Percentiles rank a stretch among this genome's conserved stretches.
phyloP scores from a whole-genome alignment of 1,140 invertebrate species.

The Magallana ariakensis region DNA sequence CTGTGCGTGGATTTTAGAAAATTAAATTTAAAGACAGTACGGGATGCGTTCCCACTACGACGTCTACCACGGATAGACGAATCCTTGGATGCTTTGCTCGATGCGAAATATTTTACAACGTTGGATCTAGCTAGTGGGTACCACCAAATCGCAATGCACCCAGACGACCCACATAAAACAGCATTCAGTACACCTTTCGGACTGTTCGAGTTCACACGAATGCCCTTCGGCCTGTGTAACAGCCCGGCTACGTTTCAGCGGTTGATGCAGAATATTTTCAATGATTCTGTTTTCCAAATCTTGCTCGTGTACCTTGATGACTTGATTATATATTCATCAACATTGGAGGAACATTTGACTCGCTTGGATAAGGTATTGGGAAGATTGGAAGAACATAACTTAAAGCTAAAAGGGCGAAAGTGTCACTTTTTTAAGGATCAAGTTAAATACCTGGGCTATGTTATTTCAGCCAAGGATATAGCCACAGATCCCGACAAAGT shows the following conservation, averaged over 20 bases:
- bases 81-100: slow-evolving; percentile 65
- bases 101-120: slow-evolving; percentile 71
- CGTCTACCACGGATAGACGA: slow-evolving; percentile 81
- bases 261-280: slow-evolving; percentile 57
- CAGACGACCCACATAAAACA: slow-evolving; percentile 75
- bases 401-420: slow-evolving; percentile 42
- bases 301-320: slow-evolving; percentile 60
- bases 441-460: slow-evolving; percentile 46
- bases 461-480: slow-evolving; percentile 58
- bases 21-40: slow-evolving; percentile 72
- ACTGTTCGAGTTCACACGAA: slow-evolving; percentile 52
- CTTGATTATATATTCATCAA: slow-evolving; percentile 39
- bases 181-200: slow-evolving; percentile 59
- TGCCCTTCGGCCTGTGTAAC: slow-evolving; percentile 66
- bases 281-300: slow-evolving; percentile 44
- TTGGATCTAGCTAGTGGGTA: slow-evolving; percentile 72
- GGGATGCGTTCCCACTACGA: slow-evolving; percentile 82
- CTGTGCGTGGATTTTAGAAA: too few relatives aligned
- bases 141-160: slow-evolving; percentile 77
- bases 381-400: slow-evolving; percentile 32
- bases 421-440: slow-evolving; percentile 45
- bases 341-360: slow-evolving; percentile 42
- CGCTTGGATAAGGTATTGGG: slow-evolving; percentile 30
- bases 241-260: slow-evolving; percentile 57
- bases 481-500: slow-evolving; percentile 46